Conservation (phyloP, 2,797 vertebrate genomes). For the Melanotaenia trifasciata region DNA sequence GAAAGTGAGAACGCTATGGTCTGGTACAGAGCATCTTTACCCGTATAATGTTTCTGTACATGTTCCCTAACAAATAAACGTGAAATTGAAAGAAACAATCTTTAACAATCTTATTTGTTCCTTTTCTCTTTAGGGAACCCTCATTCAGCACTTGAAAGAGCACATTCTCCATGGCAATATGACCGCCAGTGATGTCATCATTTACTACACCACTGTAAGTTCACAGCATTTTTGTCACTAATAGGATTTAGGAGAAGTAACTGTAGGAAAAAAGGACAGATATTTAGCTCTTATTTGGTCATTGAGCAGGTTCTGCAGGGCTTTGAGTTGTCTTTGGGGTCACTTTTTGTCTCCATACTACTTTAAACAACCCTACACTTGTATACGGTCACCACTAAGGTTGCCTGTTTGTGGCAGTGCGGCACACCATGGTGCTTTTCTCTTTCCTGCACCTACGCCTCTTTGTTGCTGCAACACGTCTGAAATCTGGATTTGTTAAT, state of each 20-base stretch:
- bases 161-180: constrained; percentile 93
- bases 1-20: no score
- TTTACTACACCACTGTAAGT: constrained; percentile 95
- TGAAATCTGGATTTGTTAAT: not conserved
- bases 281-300: not conserved
- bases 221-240: not conserved
- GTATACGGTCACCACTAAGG: not conserved
- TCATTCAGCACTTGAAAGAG: constrained; percentile 96
- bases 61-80: no score
- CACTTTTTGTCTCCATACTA: not conserved
- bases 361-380: not conserved
- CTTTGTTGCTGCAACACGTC: not conserved
- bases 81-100: not conserved
- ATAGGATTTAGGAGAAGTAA: not conserved
- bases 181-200: constrained; percentile 89
- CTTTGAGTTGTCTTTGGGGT: not conserved
- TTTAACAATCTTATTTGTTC: not conserved
- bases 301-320: not conserved
- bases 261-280: not conserved
- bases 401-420: not conserved
- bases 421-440: not conserved
- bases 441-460: no score
- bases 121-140: constrained; percentile 85
- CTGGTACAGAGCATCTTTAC: no score
- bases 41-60: no score